Conservation (phyloP, 2,113 vertebrate species). For the Zapornia atra region DNA sequence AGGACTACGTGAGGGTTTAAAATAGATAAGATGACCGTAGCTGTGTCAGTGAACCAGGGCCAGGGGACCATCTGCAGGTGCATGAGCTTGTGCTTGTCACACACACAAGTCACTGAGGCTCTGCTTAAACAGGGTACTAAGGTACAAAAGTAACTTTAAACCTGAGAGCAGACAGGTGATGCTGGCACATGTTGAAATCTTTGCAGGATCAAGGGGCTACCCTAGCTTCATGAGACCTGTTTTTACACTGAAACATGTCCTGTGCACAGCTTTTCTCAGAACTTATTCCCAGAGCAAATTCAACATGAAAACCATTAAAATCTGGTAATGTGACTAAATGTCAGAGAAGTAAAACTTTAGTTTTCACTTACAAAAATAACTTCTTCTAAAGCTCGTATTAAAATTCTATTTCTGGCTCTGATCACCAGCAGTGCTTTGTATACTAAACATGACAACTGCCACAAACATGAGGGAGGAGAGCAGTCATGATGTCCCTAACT, state of each 20-base stretch:
- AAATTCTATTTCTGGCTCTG: neutral
- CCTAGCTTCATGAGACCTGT: neutral
- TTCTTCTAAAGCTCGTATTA: neutral
- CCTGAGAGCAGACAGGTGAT: fast-evolving
- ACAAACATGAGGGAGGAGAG: neutral
- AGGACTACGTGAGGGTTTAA: neutral
- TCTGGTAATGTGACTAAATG: neutral
- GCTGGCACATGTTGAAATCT: neutral
- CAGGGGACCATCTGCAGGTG: neutral
- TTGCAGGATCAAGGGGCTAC: neutral
- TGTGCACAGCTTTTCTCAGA: neutral
- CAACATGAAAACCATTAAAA: neutral
- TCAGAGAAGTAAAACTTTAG: neutral
- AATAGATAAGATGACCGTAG: neutral
- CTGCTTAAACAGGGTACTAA: neutral
- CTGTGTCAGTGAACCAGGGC: neutral
- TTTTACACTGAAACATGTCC: neutral
- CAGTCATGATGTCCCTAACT: neutral
- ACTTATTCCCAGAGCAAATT: neutral
- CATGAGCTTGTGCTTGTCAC: neutral
- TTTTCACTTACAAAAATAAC: neutral
- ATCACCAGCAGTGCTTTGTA: neutral
- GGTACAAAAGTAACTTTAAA: neutral
- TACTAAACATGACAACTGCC: neutral
- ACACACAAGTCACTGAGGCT: neutral